Evolutionary conservation across 2,797 vertebrate genomes (phyloP).

Genomic region (Pipistrellus kuhlii): DNA sequence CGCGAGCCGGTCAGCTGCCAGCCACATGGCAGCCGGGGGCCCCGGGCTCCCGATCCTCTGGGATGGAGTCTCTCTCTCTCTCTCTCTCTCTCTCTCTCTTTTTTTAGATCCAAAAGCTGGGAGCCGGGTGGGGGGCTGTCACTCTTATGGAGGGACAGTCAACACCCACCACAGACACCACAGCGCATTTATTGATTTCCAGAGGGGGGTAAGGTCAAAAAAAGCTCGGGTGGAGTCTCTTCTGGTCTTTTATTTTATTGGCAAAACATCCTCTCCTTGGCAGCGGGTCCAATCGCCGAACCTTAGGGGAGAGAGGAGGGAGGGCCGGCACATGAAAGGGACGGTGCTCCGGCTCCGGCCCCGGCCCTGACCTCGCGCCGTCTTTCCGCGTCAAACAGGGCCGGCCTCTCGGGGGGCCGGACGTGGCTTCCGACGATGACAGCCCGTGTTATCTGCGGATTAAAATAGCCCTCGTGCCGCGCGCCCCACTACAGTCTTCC

Average conservation of each 20-base stretch:
- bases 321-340: conserved; percentile 84
- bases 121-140: too few species aligned
- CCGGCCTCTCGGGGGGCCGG: conserved; percentile 91
- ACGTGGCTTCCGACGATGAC: conserved; percentile 92
- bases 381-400: conserved; percentile 90
- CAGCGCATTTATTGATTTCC: too few species aligned
- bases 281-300: conserved; percentile 83
- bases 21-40: conserved; percentile 95
- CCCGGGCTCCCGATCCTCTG: conserved; percentile 93
- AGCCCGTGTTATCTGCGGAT: conserved; percentile 95
- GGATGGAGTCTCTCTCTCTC: conserved; percentile 66
- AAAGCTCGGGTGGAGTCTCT: conserved; percentile 86
- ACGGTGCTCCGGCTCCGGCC: conserved; percentile 87
- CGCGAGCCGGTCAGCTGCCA: conserved; percentile 97
- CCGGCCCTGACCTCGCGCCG: conserved; percentile 90
- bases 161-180: too few species aligned
- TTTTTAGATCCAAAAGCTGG: too few species aligned
- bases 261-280: conserved; percentile 88
- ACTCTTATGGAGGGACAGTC: too few species aligned
- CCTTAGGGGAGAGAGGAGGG: conserved; percentile 84
- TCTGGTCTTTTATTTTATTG: conserved; percentile 90
- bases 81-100: too few species aligned
- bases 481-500: conserved; percentile 98
- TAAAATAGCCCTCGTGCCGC: conserved; percentile 96
- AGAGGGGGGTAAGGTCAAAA: conserved; percentile 35